A percentile compares a stretch with the other conserved stretches of the same genome.
These are phyloP conservation scores for Phenganax marumi DNA, from an alignment of 92 coral and sea anemone species.

Conservation along the genomic window DNA sequence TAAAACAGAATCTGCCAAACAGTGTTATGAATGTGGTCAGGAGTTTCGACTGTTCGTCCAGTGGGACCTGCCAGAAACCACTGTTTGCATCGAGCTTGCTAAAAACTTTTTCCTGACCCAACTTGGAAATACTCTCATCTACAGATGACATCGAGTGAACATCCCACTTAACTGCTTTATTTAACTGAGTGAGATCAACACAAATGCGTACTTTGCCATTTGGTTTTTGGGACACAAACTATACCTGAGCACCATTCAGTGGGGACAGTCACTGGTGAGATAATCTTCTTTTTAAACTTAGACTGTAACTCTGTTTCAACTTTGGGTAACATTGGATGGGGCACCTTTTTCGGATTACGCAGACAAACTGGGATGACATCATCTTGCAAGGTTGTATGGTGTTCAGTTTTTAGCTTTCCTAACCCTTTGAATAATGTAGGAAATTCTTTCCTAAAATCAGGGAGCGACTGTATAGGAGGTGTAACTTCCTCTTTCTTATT, in stretches of 20 bases:
- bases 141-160: constrained; percentile 41
- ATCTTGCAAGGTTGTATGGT: constrained; percentile 24
- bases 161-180: constrained; percentile 35
- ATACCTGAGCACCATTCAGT: constrained; percentile 58
- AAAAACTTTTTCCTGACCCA: constrained; percentile 33
- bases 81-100: constrained; percentile 54
- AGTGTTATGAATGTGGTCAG: constrained; percentile 56
- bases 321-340: constrained; percentile 49
- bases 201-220: constrained; percentile 34
- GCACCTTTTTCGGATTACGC: constrained; percentile 21
- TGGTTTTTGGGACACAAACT: constrained; percentile 33
- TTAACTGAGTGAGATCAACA: constrained; percentile 40
- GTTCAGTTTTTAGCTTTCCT: constrained; percentile 38
- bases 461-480: constrained; percentile 33
- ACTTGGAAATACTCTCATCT: constrained; percentile 34
- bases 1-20: constrained; percentile 56
- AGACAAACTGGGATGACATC: constrained; percentile 29
- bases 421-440: constrained; percentile 30
- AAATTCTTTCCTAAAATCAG: constrained; percentile 41
- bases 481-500: constrained; percentile 34
- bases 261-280: constrained; percentile 58
- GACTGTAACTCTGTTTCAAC: constrained; percentile 50
- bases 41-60: constrained; percentile 45
- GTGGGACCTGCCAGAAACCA: constrained; percentile 59
- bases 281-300: constrained; percentile 59